Evolutionary conservation across 2,888 invertebrate species (phyloP), one percentile per base, ranked within the genome.

Genomic region (Mythimna vitellina): DNA sequence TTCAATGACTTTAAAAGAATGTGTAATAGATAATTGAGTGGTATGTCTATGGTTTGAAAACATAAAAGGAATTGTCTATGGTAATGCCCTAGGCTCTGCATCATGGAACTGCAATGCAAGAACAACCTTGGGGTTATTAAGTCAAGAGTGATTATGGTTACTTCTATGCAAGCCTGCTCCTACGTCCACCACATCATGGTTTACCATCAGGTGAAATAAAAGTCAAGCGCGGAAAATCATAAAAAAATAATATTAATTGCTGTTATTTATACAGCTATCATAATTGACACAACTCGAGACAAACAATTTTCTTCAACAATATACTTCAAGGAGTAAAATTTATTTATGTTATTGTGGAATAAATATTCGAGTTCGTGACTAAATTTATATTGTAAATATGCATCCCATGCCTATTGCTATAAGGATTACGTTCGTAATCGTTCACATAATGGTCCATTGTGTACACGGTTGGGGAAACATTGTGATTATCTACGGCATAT

Each of bases 401-500:
- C 82, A 86, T 84, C 76, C 80, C 84, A 80, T 85, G 83, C 82
- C 84, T 86, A 88, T 83, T 78, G 84, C 62, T 78, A 71, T 85
- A 74, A 67, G 83, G 80, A 88, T 84, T 85, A 83, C 77, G 83
- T 88, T 84, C 76, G 80, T 88, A 87, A 86, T 82, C 63, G 76
- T 76, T 84, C 78, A 86, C 78, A 86, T 91, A 92, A 92, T 92
- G 85, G 90, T 46, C 91, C 81, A 92, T 92, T 92, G 92, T 92
- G 84, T 85, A 71, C 82, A 20, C 22, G 89, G 87, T 88, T 79
- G 86, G 86, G 90, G 88, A 91, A 91, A 91, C 88, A 88, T 86
- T 81, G 73, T 76, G 77, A 88, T 86, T 81, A 86, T 83, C 85
- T 82, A 65, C 70, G 78, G 58, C 76, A 70, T 82, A 83, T 85